phyloP scores from a whole-genome alignment of 2,888 invertebrate genomes.

The Embidobia sp. region DNA sequence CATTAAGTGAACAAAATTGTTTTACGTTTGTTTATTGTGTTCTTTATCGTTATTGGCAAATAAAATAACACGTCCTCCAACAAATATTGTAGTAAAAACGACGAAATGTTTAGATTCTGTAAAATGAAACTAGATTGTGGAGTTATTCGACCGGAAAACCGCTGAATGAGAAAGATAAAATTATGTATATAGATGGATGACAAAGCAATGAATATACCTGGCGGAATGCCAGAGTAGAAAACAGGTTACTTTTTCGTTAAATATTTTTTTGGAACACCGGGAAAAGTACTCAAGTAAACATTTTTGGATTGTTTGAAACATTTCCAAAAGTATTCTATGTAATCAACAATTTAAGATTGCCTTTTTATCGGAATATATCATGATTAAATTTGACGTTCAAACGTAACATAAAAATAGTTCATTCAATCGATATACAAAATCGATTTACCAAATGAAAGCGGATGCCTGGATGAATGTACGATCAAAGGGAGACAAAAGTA shows the following conservation, averaged over 20 bases:
- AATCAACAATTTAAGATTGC: too few relatives aligned
- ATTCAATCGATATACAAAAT: neutral
- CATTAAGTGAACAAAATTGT: conserved; percentile 18
- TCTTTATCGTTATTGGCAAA: too few relatives aligned
- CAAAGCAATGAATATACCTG: conserved; percentile 77
- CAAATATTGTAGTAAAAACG: neutral
- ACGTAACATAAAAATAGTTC: too few relatives aligned
- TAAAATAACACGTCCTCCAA: too few relatives aligned
- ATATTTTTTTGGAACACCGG: too few relatives aligned
- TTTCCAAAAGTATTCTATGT: too few relatives aligned
- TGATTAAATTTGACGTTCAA: too few relatives aligned
- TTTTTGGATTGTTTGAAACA: too few relatives aligned
- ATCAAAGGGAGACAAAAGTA: conserved; percentile 62
- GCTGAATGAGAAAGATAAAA: conserved; percentile 7
- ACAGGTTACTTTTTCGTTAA: conserved; percentile 69
- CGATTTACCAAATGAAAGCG: neutral
- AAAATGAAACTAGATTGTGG: neutral
- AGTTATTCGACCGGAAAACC: neutral
- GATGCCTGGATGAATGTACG: conserved; percentile 1
- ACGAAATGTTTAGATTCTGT: neutral
- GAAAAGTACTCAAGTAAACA: too few relatives aligned
- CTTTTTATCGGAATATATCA: too few relatives aligned
- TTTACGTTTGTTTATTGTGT: neutral
- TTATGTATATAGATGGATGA: conserved; percentile 56
- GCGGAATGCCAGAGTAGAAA: conserved; percentile 74